These are phyloP conservation scores for Drosophila fuyamai DNA, from an alignment of 1,140 invertebrate genomes.

Conservation along the genomic window DNA sequence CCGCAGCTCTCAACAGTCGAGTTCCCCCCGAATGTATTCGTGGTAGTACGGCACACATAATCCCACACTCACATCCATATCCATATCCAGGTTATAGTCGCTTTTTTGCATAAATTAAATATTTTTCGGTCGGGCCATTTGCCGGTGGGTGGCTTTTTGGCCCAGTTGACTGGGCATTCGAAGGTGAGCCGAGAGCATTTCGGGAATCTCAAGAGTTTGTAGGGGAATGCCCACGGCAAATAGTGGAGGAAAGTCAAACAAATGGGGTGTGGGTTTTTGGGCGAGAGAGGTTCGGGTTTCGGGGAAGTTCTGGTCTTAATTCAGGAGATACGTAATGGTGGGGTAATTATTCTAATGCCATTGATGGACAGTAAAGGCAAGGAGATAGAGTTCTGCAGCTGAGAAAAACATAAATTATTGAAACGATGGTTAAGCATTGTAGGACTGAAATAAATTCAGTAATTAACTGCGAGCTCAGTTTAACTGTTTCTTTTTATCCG, in stretches of 20 bases:
- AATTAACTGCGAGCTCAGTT: no score
- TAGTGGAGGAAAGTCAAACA: slow-evolving; percentile 1
- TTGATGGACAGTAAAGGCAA: neutral
- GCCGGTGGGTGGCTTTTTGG: slow-evolving; percentile 45
- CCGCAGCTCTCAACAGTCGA: slow-evolving; percentile 57
- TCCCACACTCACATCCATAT: slow-evolving; percentile 16
- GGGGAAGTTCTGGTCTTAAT: neutral
- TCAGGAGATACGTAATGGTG: slow-evolving; percentile 8
- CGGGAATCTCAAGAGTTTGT: slow-evolving; percentile 34
- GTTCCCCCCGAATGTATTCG: slow-evolving; percentile 59
- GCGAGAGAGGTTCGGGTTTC: slow-evolving; percentile 11
- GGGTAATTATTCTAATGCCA: slow-evolving; percentile 6
- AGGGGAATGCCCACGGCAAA: slow-evolving; percentile 1
- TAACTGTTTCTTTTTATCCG: no score
- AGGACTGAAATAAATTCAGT: no score
- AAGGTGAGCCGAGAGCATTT: slow-evolving; percentile 34
- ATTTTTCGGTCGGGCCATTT: slow-evolving; percentile 48
- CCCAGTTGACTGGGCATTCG: slow-evolving; percentile 33
- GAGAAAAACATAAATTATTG: neutral
- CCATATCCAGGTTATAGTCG: slow-evolving; percentile 60
- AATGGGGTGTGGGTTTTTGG: slow-evolving; percentile 6
- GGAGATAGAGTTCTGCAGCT: no score
- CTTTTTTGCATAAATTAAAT: slow-evolving; percentile 77
- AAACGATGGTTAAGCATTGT: neutral
- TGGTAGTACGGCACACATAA: slow-evolving; percentile 29